Evolutionary conservation across 1,140 invertebrate species (phyloP).

Genomic region (Drosophila trapezifrons): DNA sequence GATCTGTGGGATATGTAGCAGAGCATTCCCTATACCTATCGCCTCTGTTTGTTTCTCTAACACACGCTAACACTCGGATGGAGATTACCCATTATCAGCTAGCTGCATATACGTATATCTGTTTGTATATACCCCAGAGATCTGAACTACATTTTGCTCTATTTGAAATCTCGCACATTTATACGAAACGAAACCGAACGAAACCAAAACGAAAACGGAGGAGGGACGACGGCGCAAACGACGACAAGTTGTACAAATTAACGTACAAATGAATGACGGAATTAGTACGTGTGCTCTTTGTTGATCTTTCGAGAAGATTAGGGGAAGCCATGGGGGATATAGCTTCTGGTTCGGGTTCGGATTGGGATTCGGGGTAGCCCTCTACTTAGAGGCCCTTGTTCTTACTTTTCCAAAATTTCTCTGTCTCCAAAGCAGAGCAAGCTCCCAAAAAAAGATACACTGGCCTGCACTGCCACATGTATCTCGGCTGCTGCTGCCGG

Average conservation of each 20-base stretch:
- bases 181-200: slow-evolving; percentile 58
- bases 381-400: slow-evolving; percentile 13
- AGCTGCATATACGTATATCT: slow-evolving; percentile 12
- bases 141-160: slow-evolving; percentile 78
- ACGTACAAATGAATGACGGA: slow-evolving; percentile 81
- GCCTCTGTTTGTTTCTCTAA: slow-evolving; percentile 59
- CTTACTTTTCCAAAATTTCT: not conserved
- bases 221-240: slow-evolving; percentile 54
- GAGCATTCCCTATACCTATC: not conserved
- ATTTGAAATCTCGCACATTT: slow-evolving; percentile 80
- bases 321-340: slow-evolving; percentile 9
- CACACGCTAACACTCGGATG: slow-evolving; percentile 36
- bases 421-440: slow-evolving; percentile 14
- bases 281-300: slow-evolving; percentile 69
- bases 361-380: not conserved
- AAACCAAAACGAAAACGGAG: slow-evolving; percentile 48
- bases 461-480: not conserved
- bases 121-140: slow-evolving; percentile 44
- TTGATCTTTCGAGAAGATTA: slow-evolving; percentile 40
- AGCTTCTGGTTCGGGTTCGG: not conserved
- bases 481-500: slow-evolving; percentile 25
- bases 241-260: slow-evolving; percentile 75
- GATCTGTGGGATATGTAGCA: slow-evolving; percentile 5
- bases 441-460: slow-evolving; percentile 5
- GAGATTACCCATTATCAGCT: slow-evolving; percentile 67